Evolutionary conservation across 2,888 invertebrate species (phyloP), one percentile per base, ranked within the genome.

Genomic region (Ferdinandea cuprea): DNA sequence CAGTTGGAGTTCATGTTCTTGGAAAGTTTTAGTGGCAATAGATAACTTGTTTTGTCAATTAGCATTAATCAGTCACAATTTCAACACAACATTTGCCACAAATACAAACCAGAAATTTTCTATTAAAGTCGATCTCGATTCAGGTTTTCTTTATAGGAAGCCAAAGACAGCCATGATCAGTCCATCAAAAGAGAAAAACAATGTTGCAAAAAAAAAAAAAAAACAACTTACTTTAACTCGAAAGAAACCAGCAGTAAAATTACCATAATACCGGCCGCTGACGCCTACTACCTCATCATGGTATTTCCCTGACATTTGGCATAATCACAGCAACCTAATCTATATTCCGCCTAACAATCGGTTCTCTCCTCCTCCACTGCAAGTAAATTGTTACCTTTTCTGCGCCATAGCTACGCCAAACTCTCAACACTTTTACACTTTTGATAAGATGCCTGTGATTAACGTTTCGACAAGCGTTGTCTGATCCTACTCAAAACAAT

Each of bases 401-500:
- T 46, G 35, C 11, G 19, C 3, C 35, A 28, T 42, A 9, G 4
- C n/a, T 3, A 0, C 3, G 19, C 42, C 35, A n/a, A 9, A 9
- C 54, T 9, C 58, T 58, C 69, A 69, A 50, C 58, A 48, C 19
- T 59, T 58, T 46, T 56, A 68, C 68, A 56, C 68, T 35, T 46
- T 25, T 35, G 30, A 48, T 35, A 48, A 15, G 69, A 59, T 59
- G 40, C 11, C 69, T 40, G 25, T 69, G 58, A 69, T 69, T 69
- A 69, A 58, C 58, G 30, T 56, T 56, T 46, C 44, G 44, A 44
- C 42, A 44, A 42, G 19, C 19, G 11, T 32, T 7, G 6, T 11
- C 21, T 6, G 32, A n/a, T 30, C 4, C 9, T 9, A 32, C 32
- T 42, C 13, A 17, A 30, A 56, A 44, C 21, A 46, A 37, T 19